Conservation (phyloP, 2,888 invertebrate species). For the Heliconius aoede region DNA sequence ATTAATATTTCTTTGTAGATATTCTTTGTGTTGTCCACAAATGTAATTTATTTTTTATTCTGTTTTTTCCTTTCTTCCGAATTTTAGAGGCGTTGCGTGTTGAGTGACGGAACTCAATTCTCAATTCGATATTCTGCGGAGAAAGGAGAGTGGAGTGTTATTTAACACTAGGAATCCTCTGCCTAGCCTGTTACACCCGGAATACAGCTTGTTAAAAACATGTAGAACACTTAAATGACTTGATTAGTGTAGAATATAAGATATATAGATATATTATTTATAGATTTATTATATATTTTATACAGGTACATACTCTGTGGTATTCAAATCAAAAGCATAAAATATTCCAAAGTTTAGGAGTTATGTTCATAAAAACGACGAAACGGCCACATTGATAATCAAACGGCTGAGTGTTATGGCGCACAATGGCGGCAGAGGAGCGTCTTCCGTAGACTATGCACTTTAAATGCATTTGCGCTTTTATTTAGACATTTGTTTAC, state of each 20-base stretch:
- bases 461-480: slow-evolving; percentile 54
- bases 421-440: slow-evolving; percentile 50
- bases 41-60: neutral
- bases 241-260: neutral
- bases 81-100: too few species aligned
- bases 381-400: slow-evolving; percentile 30
- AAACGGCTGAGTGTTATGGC: slow-evolving; percentile 57
- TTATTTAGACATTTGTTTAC: slow-evolving; percentile 43
- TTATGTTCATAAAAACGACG: slow-evolving; percentile 14
- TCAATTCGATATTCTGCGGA: too few species aligned
- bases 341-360: neutral
- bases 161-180: too few species aligned
- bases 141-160: too few species aligned
- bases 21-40: neutral
- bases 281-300: too few species aligned
- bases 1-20: slow-evolving; percentile 13
- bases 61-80: neutral
- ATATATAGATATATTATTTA: too few species aligned
- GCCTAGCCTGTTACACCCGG: too few species aligned
- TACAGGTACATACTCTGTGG: neutral
- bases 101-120: too few species aligned
- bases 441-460: slow-evolving; percentile 63
- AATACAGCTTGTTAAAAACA: too few species aligned
- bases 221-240: too few species aligned
- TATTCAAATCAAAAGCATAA: neutral